Evolutionary conservation across 1,140 invertebrate genomes (phyloP).

Genomic region (Ceratitis capitata): DNA sequence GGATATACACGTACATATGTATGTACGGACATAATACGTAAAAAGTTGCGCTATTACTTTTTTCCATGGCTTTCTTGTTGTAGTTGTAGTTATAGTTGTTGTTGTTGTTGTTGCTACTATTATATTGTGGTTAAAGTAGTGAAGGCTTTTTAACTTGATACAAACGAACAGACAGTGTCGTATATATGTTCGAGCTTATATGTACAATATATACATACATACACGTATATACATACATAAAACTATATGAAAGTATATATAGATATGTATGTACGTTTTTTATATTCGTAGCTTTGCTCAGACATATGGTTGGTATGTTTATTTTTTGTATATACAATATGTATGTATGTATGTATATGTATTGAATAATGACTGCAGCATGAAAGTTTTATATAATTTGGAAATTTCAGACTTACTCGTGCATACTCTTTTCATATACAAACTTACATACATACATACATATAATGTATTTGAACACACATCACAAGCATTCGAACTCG

Average conservation of each 20-base stretch:
- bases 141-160: conserved; percentile 35
- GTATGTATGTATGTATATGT: neutral
- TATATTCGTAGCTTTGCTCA: no score
- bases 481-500: neutral
- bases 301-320: no score
- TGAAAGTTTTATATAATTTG: conserved; percentile 37
- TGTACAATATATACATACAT: neutral
- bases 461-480: neutral
- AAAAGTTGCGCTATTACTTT: conserved; percentile 35
- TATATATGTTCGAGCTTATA: neutral
- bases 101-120: no score
- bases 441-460: neutral
- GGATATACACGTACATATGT: neutral
- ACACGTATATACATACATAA: neutral
- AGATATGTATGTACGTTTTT: no score
- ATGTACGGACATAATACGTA: neutral
- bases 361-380: conserved; percentile 22
- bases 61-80: neutral
- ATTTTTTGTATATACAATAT: neutral
- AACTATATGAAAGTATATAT: neutral
- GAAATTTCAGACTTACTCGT: conserved; percentile 6
- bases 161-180: neutral
- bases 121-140: conserved; percentile 38
- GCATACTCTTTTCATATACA: neutral
- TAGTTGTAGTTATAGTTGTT: conserved; percentile 10